These are phyloP conservation scores for Talpa occidentalis DNA, from an alignment of 2,113 vertebrate genomes.

Conservation along the genomic window DNA sequence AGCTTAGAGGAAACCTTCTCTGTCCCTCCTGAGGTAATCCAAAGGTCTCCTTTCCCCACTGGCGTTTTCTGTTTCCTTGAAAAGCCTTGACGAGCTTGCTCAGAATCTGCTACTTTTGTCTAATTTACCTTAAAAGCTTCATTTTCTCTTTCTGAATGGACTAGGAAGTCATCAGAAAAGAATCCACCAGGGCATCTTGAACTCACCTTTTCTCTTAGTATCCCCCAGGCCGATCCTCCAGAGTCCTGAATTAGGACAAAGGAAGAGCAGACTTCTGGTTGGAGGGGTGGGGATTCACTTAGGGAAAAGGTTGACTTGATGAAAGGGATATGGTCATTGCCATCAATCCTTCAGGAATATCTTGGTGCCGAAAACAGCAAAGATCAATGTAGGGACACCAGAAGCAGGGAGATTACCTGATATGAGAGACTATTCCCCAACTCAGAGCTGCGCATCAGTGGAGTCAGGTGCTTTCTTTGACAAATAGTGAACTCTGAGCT, in stretches of 20 bases:
- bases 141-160: conserved; percentile 19
- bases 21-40: neutral
- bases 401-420: neutral
- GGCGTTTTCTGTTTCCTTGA: neutral
- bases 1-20: neutral
- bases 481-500: neutral
- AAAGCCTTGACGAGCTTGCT: conserved; percentile 24
- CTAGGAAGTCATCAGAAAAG: neutral
- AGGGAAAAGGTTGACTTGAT: neutral
- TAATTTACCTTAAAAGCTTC: neutral
- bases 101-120: conserved; percentile 13
- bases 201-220: neutral
- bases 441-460: neutral
- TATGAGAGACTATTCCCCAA: neutral
- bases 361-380: neutral
- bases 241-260: neutral
- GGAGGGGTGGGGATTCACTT: neutral
- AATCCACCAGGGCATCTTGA: neutral
- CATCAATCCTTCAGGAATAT: neutral
- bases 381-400: neutral
- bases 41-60: neutral
- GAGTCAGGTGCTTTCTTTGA: neutral
- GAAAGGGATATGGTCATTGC: neutral
- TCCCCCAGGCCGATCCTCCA: neutral
- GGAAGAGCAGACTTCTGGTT: neutral